A percentile compares a stretch with the other conserved stretches of the same genome.
Conservation (phyloP, 2,888 invertebrate genomes). For the Oxycera nigricornis region DNA sequence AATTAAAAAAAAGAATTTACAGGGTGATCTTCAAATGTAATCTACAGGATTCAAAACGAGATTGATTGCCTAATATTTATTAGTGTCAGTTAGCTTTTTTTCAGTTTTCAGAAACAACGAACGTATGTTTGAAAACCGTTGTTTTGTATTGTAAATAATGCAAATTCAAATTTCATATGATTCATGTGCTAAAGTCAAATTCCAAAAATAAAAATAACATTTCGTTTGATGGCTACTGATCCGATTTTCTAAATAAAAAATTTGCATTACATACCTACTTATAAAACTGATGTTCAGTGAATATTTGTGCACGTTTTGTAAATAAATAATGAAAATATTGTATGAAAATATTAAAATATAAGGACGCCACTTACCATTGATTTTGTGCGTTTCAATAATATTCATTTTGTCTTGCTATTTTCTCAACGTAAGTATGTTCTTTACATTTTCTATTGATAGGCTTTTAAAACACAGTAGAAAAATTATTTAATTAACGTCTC, state of each 20-base stretch:
- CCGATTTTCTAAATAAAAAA: neutral
- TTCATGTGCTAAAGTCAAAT: neutral
- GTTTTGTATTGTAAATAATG: neutral
- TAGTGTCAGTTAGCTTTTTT: neutral
- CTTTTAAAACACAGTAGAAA: too few species aligned
- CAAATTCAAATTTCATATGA: neutral
- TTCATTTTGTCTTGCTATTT: too few species aligned
- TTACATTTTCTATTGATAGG: too few species aligned
- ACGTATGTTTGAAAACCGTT: neutral
- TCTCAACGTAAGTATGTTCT: too few species aligned
- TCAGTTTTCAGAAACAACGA: slow-evolving; percentile 13
- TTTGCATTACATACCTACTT: neutral
- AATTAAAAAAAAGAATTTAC: slow-evolving; percentile 30
- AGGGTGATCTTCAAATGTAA: slow-evolving; percentile 3
- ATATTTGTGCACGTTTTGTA: slow-evolving; percentile 38
- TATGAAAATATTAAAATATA: slow-evolving; percentile 25
- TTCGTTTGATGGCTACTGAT: neutral
- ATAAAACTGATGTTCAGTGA: slow-evolving; percentile 25
- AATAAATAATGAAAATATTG: slow-evolving; percentile 34
- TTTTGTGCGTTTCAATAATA: too few species aligned
- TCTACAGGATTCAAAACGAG: neutral
- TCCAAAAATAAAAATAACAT: neutral
- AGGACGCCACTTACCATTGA: slow-evolving; percentile 18
- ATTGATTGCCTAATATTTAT: neutral
- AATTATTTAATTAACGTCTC: too few species aligned